Conservation (phyloP, 1,140 invertebrate species). For the Teleopsis dalmanni region DNA sequence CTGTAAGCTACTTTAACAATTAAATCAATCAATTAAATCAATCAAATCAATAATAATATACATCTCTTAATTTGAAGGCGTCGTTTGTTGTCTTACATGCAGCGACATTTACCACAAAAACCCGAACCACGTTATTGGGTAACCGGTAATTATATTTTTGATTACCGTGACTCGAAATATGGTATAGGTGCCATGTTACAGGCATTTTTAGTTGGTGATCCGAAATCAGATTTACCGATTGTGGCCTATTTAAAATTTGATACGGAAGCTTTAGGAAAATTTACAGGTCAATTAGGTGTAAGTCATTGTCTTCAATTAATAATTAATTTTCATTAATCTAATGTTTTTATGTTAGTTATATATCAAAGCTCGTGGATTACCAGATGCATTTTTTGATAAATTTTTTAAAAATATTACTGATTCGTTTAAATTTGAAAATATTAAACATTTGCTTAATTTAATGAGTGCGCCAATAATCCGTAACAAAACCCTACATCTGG, state of each 20-base stretch:
- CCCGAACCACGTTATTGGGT: constrained; percentile 47
- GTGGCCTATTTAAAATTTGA: constrained; percentile 52
- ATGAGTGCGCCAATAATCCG: constrained; percentile 47
- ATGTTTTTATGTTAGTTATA: constrained; percentile 44
- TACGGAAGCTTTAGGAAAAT: constrained; percentile 52
- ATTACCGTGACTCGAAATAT: constrained; percentile 53
- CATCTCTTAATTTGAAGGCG: constrained; percentile 40
- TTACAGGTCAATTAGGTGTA: constrained; percentile 51
- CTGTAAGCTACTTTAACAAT: constrained; percentile 52
- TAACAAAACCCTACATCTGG: constrained; percentile 48
- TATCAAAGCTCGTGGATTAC: constrained; percentile 50
- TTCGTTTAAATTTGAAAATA: constrained; percentile 44
- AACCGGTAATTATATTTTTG: constrained; percentile 58
- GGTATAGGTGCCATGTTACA: constrained; percentile 55
- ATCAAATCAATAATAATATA: background rate
- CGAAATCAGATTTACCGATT: constrained; percentile 53
- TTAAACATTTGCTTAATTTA: constrained; percentile 47
- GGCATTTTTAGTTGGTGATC: constrained; percentile 53
- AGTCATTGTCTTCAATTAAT: constrained; percentile 23
- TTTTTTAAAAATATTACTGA: constrained; percentile 40
- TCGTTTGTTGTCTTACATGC: constrained; percentile 53
- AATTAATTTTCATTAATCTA: background rate
- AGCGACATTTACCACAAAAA: constrained; percentile 48
- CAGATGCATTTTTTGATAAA: constrained; percentile 36
- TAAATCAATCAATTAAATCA: background rate